Evolutionary conservation across 2,113 vertebrate species (phyloP).

Genomic region (Narcine bancroftii): DNA sequence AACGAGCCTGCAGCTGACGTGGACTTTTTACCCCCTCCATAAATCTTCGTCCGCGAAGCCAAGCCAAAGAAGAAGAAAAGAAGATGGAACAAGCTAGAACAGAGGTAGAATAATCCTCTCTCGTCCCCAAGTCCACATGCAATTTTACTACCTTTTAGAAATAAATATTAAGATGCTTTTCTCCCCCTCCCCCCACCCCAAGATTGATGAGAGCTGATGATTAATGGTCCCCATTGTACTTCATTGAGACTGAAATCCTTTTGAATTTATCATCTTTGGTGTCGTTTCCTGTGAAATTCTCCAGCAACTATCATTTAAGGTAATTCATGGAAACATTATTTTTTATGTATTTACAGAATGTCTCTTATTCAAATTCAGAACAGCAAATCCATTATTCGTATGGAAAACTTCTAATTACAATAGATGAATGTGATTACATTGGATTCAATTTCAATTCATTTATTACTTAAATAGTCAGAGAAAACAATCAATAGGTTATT

Average conservation of each 20-base stretch:
- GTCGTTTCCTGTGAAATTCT: not conserved
- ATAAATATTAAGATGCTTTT: not conserved
- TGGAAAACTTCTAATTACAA: not conserved
- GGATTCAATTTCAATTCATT: not conserved
- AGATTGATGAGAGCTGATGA: not conserved
- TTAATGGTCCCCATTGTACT: not conserved
- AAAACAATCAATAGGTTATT: conserved; percentile 27
- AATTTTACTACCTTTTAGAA: not conserved
- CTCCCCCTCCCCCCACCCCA: no score
- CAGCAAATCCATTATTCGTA: not conserved
- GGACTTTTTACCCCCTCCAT: no score
- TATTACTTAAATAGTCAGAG: not conserved
- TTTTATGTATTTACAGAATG: not conserved
- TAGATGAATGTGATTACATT: not conserved
- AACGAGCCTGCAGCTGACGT: no score
- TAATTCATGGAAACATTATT: not conserved
- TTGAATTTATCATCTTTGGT: not conserved
- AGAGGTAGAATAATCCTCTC: not conserved
- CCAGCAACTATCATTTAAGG: not conserved
- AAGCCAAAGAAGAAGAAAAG: no score
- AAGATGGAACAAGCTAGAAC: not conserved
- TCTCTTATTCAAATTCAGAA: not conserved
- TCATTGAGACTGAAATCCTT: not conserved
- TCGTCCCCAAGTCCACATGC: not conserved
- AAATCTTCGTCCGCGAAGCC: no score